Evolutionary conservation across 2,797 vertebrate genomes (phyloP).

Genomic region (Morus bassanus): DNA sequence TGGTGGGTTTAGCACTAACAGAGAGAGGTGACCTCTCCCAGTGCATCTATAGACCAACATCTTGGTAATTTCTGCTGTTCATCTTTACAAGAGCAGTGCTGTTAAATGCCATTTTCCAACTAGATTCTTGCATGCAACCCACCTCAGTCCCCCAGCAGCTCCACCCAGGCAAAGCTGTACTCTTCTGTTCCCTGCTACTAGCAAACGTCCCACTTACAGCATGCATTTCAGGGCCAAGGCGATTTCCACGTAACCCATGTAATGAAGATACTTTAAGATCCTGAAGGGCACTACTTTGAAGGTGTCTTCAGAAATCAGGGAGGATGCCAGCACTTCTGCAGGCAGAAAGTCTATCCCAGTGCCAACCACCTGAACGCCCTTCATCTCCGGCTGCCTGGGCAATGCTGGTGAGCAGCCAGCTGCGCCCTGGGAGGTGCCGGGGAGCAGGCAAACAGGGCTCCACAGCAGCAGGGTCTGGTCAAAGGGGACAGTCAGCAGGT

Average conservation of each 20-base stretch:
- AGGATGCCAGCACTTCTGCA: background rate
- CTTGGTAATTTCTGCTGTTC: background rate
- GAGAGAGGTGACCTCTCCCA: background rate
- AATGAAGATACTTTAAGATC: background rate
- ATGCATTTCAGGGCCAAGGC: background rate
- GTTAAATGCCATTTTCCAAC: background rate
- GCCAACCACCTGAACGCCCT: fast-evolving
- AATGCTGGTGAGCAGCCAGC: fast-evolving
- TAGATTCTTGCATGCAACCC: background rate
- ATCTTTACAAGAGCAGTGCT: background rate
- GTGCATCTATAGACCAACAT: background rate
- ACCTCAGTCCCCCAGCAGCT: background rate
- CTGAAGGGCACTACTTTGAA: background rate
- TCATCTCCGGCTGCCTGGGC: background rate
- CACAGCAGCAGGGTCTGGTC: background rate
- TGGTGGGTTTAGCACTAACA: background rate
- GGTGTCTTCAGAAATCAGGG: background rate
- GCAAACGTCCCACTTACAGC: background rate
- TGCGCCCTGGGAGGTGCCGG: background rate
- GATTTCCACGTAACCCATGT: background rate
- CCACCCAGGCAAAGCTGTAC: background rate
- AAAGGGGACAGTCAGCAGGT: background rate
- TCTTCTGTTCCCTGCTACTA: background rate
- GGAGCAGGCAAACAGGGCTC: background rate
- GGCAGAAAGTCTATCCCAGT: background rate